Evolutionary conservation across 2,888 invertebrate species (phyloP), one percentile per base, ranked within the genome.

Genomic region (Miltochrista miniata): DNA sequence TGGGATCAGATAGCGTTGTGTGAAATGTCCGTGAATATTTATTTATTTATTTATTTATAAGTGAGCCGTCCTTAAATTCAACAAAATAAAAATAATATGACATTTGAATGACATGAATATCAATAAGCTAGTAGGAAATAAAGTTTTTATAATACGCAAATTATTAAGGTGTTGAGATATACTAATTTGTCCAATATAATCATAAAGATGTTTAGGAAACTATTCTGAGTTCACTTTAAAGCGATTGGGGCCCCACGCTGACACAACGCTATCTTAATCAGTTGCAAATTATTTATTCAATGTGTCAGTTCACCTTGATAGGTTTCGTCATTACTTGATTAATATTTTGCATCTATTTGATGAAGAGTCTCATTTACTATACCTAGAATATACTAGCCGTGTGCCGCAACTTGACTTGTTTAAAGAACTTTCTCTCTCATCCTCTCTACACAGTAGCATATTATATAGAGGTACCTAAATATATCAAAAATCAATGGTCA

Each of bases 301-400:
- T 47, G 43, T 53, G 45, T 42, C 10, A 24, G 31, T 12, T 45
- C 48, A 48, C 59, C 48, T 51, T 47, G 46, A 37, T 35, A 37
- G n/a, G 36, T 48, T 48, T 45, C 45, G 11, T n/a, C 38, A 46
- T 41, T 39, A 11, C 30, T 64, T 48, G 24, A 12, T 12, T 7
- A 35, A 7, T n/a, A 7, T 13, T 35, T 4, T 15, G n/a, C 31
- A 13, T 36, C 41, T 18, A 36, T 29, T 35, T 5, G n/a, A n/a
- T n/a, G n/a, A n/a, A n/a, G n/a, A n/a, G n/a, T n/a, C n/a, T n/a
- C n/a, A n/a, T n/a, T n/a, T n/a, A n/a, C 18, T 24, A 5, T 24
- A 24, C 18, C 18, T 24, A n/a, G n/a, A n/a, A n/a, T n/a, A n/a
- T n/a, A n/a, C n/a, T n/a, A n/a, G n/a, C n/a, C n/a, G n/a, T n/a